A percentile compares a stretch with the other conserved stretches of the same genome.
These are phyloP conservation scores for Eudasyphora cyanicolor DNA, from an alignment of 2,888 invertebrate species.

Conservation along the genomic window DNA sequence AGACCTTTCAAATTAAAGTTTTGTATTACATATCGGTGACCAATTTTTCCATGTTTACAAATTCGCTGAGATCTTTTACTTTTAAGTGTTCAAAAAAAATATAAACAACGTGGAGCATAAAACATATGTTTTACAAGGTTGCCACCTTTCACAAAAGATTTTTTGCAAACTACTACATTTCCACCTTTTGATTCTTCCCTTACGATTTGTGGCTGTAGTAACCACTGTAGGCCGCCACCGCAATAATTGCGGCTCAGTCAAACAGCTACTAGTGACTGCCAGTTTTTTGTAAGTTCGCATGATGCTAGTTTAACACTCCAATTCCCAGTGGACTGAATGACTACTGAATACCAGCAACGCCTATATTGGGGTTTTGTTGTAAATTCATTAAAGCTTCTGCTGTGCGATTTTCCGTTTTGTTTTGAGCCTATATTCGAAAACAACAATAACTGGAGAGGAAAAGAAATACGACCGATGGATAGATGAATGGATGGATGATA, in stretches of 20 bases:
- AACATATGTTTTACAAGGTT: too few species aligned
- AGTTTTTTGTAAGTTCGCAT: neutral
- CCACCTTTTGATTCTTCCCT: too few species aligned
- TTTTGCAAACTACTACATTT: too few species aligned
- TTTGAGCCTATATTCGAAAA: conserved; percentile 14
- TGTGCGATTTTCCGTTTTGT: conserved; percentile 20
- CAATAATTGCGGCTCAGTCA: neutral
- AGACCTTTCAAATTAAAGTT: too few species aligned
- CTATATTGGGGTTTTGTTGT: conserved; percentile 22
- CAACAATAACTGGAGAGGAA: too few species aligned
- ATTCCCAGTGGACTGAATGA: neutral
- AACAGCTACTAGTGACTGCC: neutral
- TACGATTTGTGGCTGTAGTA: conserved; percentile 16
- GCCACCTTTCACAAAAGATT: too few species aligned
- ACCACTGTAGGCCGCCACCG: neutral
- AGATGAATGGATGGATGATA: conserved; percentile 37
- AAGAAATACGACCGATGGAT: neutral
- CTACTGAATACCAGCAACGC: neutral
- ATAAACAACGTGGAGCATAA: too few species aligned
- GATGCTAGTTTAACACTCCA: conserved; percentile 10
- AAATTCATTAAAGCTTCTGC: conserved; percentile 44
- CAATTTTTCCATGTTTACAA: too few species aligned
- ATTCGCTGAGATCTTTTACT: too few species aligned
- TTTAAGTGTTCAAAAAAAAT: too few species aligned
- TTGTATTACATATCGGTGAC: too few species aligned